Conservation (phyloP, 2,113 vertebrate species). For the Callaeas wilsoni region DNA sequence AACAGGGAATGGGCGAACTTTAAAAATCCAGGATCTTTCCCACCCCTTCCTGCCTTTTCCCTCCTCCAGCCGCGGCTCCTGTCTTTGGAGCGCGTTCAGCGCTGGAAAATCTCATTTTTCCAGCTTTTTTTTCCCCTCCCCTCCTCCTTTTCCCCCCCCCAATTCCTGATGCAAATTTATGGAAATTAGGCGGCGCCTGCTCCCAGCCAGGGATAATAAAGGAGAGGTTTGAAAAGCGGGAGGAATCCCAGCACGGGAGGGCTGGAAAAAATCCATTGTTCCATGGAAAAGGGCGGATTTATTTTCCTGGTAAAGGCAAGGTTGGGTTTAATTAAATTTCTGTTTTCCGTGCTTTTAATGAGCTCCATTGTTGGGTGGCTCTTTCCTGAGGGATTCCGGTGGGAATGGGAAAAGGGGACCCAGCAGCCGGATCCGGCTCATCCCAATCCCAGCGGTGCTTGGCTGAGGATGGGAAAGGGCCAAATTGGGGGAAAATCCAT, state of each 20-base stretch:
- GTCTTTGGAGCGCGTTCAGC: not conserved
- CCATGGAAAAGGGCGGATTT: conserved; percentile 12
- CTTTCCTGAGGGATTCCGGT: rapidly evolving
- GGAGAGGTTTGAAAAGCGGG: not conserved
- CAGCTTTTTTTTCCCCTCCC: not conserved
- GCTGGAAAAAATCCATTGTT: conserved; percentile 59
- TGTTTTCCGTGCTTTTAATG: conserved; percentile 5
- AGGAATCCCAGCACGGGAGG: not conserved
- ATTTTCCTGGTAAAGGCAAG: conserved; percentile 41
- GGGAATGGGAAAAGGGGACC: not conserved
- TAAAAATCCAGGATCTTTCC: not conserved
- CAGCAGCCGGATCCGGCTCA: rapidly evolving
- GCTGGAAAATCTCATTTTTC: not conserved
- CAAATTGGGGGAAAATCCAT: rapidly evolving
- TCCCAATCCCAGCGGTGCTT: rapidly evolving
- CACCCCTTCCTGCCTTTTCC: not conserved
- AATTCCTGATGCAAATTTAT: conserved; percentile 35
- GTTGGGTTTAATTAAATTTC: conserved; percentile 69
- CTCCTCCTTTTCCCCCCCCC: not conserved
- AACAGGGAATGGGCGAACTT: conserved; percentile 6
- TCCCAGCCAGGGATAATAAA: conserved; percentile 38
- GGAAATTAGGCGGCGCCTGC: not conserved
- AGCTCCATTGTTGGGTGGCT: not conserved
- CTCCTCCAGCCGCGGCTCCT: not conserved
- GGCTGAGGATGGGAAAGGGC: not conserved